Evolutionary conservation across 1,140 invertebrate species (phyloP), one percentile per base, ranked within the genome.

Genomic region (Cephus cinctus): DNA sequence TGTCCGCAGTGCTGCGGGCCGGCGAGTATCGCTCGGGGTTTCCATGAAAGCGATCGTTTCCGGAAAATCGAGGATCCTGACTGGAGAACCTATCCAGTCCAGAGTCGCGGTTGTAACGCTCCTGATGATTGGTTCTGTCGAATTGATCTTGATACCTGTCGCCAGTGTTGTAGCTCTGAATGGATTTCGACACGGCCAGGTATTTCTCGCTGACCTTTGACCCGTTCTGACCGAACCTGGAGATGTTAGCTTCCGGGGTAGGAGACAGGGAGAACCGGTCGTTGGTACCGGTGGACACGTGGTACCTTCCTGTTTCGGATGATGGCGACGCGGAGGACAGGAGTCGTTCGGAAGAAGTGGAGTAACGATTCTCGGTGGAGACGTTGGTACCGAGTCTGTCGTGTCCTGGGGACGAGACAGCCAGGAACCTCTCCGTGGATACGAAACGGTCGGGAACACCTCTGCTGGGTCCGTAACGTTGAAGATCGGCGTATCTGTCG

Each of bases 401-500:
- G 42, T 65, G 64, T n/a, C 48, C 57, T 1, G 62, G 59, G 6
- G 59, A 62, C 4, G 54, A 56, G 22, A n/a, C 25, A n/a, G n/a
- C 25, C 25, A 27, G 25, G 25, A 8, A 27, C 71, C 69, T 49
- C 72, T 71, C 64, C 71, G 67, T 58, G 71, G 67, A 63, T 47
- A 47, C 69, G n/a, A n/a, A n/a, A n/a, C n/a, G n/a, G n/a, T n/a
- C n/a, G 71, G 67, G 70, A 36, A 32, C 32, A 18, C 70, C 62
- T 71, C 71, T 66, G 69, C 72, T 69, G 71, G 59, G 62, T 69
- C 78, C 71, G 57, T 77, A n/a, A n/a, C 71, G 49, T 61, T 68
- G 60, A 72, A 52, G 57, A 71, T 74, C 74, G 68, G 68, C 73
- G 76, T 71, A 76, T 76, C 64, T 80, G 80, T 54, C 68, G 77